A percentile compares a stretch with the other conserved stretches of the same genome.
Conservation (phyloP, 2,113 vertebrate species). For the Sylvilagus bachmani region DNA sequence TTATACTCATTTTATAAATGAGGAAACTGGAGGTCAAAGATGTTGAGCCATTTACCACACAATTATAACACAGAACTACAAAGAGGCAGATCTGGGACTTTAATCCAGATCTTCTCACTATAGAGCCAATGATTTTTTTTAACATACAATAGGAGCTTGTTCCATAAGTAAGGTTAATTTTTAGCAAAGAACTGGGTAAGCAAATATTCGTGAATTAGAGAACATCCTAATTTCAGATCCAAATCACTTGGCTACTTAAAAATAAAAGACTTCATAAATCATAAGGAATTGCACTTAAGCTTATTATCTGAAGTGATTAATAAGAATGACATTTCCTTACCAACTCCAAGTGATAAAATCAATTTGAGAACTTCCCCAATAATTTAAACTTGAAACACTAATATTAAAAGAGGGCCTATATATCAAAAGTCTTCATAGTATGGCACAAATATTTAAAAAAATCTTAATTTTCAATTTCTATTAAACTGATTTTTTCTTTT, state of each 20-base stretch:
- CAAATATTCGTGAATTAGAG: constrained; percentile 63
- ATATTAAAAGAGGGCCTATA: constrained; percentile 62
- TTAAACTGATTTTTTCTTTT: constrained; percentile 70
- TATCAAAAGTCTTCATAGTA: constrained; percentile 52
- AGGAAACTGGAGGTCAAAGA: constrained; percentile 7
- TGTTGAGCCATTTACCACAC: not conserved
- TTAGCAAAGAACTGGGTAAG: constrained; percentile 52
- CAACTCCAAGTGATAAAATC: constrained; percentile 64
- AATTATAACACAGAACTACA: not conserved
- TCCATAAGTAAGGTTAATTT: constrained; percentile 56
- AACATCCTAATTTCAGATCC: constrained; percentile 54
- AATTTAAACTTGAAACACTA: constrained; percentile 66
- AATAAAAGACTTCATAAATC: constrained; percentile 65
- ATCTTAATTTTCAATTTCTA: constrained; percentile 72
- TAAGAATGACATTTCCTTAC: constrained; percentile 61
- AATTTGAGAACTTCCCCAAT: constrained; percentile 62
- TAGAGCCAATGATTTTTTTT: constrained; percentile 31
- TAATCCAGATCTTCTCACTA: constrained; percentile 15
- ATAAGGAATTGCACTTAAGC: constrained; percentile 61
- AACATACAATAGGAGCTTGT: not conserved
- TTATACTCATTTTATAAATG: constrained; percentile 7
- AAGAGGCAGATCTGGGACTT: not conserved
- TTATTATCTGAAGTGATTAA: constrained; percentile 69
- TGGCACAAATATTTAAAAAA: constrained; percentile 61
- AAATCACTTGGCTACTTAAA: constrained; percentile 54